Evolutionary conservation across 2,797 vertebrate genomes (phyloP), one percentile per base, ranked within the genome.

Genomic region (Spinus olivaceus): DNA sequence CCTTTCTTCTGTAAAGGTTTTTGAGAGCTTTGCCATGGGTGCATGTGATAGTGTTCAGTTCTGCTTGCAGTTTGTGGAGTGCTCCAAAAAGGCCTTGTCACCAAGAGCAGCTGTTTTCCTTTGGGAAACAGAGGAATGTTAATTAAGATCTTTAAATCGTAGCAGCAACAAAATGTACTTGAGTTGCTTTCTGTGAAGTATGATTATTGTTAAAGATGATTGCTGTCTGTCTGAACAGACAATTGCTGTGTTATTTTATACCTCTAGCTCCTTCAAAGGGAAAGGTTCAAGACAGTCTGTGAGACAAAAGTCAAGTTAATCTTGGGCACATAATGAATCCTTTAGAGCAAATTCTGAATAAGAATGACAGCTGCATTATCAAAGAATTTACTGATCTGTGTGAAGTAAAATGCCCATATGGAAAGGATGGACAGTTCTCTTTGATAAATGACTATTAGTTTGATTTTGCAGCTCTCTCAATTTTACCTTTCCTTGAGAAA

Each of bases 121-220:
- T 60, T 85, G 80, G 63, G 88, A 94, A 87, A 76, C 69, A 74
- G 79, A 87, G 53, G 28, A 59, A 78, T 63, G 69, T 81, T 96
- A 93, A 93, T 92, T 78, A 91, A 85, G 69, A 51, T 81, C 63
- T 93, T 87, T 92, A 91, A 83, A 78, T 93, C 79, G 44, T 37
- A 69, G 51, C 35, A 72, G n/a, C 9, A 12, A 30, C 70, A 72
- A 86, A 74, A 89, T 41, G 8, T 71, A 64, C 20, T 86, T 25
- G n/a, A 81, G 46, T 91, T 0, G 12, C 51, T 69, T 92, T 42
- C 79, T 76, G 69, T 76, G 57, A 90, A 72, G 44, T 65, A 16
- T 5, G 2, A 70, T 92, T 78, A 65, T 51, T 2, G 9, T 83
- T 89, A 37, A 73, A 64, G 35, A 81, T 64, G 74, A 51, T 65